Evolutionary conservation across 2,797 vertebrate genomes (phyloP), one percentile per base, ranked within the genome.

Genomic region (Thunnus albacares): DNA sequence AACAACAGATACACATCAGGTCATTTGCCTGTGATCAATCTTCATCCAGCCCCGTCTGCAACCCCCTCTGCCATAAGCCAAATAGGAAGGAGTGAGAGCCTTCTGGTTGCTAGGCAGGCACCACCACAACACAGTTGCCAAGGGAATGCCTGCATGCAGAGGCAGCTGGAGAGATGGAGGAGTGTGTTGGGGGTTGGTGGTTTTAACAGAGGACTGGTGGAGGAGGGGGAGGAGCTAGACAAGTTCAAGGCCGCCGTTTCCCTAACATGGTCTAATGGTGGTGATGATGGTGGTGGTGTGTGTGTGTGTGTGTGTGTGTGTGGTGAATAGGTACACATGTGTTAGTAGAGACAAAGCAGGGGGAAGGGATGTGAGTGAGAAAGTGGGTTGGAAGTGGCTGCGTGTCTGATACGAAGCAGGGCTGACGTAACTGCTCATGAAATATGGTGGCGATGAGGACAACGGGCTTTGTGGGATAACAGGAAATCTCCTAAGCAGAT

Each of bases 61-160:
- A 84, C 79, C 78, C 80, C 87, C 86, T 56, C 78, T 83, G 38
- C 81, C 75, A 82, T 68, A n/a, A 90, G 79, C 84, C 76, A 83
- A 66, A 75, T 78, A 81, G 69, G 84, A 83, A 75, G 63, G 52
- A 84, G 70, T n/a, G 75, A 86, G 78, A 85, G 79, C 62, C 81
- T 85, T 85, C 55, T 88, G 92, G 93, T 96, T 96, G 94, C 95
- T 95, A 95, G 93, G 95, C 95, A 95, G 94, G 82, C 92, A 85
- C 88, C 80, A 81, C 87, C 89, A 91, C 89, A 88, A 88, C 92
- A 92, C 87, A 78, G 95, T 95, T 95, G 92, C 94, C 93, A 93
- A 92, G 94, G 94, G 92, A 95, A 95, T 94, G 90, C 89, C 93
- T 90, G 87, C 90, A 94, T 92, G 90, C 89, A 93, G 90, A 93